Percentiles rank a stretch among this genome's conserved stretches.
These are phyloP conservation scores for Harpagifer antarcticus DNA, from an alignment of 2,797 vertebrate species.

Conservation along the genomic window DNA sequence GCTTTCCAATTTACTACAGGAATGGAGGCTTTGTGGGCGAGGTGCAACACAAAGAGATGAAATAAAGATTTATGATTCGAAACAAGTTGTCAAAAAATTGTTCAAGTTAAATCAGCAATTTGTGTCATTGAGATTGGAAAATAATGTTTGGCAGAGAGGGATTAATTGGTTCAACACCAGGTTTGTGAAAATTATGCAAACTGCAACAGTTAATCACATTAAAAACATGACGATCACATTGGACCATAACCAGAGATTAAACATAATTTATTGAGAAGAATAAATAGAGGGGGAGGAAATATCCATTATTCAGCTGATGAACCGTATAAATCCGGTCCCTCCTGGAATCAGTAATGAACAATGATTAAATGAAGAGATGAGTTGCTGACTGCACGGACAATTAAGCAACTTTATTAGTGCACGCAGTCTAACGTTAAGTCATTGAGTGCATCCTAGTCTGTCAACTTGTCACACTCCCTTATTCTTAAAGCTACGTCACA, in stretches of 20 bases:
- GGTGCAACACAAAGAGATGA: constrained; percentile 47
- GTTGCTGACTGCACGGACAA: constrained; percentile 16
- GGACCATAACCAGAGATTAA: constrained; percentile 40
- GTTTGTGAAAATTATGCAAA: constrained; percentile 53
- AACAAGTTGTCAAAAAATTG: constrained; percentile 48
- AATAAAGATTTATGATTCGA: constrained; percentile 49
- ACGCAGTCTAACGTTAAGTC: constrained; percentile 5
- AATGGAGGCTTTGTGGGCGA: constrained; percentile 53
- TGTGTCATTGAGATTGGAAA: constrained; percentile 53
- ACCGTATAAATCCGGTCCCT: constrained; percentile 42
- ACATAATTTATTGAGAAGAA: constrained; percentile 34
- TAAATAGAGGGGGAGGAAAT: constrained; percentile 29
- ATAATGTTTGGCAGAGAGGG: constrained; percentile 38
- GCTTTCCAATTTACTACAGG: constrained; percentile 47
- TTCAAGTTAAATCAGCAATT: constrained; percentile 48
- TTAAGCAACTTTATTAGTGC: constrained; percentile 24
- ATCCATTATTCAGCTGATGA: constrained; percentile 42
- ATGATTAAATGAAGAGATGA: constrained; percentile 49
- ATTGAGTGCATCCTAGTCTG: not conserved
- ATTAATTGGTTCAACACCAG: constrained; percentile 39
- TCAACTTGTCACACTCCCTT: not conserved
- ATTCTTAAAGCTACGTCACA: not conserved
- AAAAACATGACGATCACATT: constrained; percentile 35
- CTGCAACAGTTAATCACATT: constrained; percentile 58
- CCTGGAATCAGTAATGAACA: constrained; percentile 29